phyloP scores from a whole-genome alignment of 2,888 invertebrate species.

The Drosophila prostipennis region DNA sequence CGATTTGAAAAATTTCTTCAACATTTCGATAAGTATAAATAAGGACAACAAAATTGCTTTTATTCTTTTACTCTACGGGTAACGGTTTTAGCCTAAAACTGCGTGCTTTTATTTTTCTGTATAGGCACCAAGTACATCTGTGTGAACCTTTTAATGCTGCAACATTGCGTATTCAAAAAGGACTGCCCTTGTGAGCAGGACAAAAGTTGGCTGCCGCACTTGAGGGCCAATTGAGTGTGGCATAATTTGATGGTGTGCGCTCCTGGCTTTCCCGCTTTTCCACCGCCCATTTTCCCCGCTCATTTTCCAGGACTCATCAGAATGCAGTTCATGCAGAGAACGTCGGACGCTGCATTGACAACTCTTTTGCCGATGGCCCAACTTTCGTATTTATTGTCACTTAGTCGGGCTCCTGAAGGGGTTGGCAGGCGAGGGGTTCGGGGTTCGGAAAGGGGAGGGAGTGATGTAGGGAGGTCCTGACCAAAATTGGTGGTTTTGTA shows the following conservation, averaged over 20 bases:
- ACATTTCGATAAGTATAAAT: too few species aligned
- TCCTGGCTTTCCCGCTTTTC: neutral
- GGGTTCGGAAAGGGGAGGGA: neutral
- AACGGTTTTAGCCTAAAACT: too few species aligned
- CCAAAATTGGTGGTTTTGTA: slow-evolving; percentile 77
- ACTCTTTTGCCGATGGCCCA: slow-evolving; percentile 43
- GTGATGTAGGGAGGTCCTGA: slow-evolving; percentile 28
- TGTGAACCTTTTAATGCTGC: neutral
- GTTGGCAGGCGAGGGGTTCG: neutral
- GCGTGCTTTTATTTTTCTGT: too few species aligned
- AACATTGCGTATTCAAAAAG: slow-evolving; percentile 2
- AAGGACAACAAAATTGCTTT: too few species aligned
- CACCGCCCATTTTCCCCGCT: neutral
- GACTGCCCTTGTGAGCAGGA: slow-evolving; percentile 10
- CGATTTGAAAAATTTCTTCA: too few species aligned
- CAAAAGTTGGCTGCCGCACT: slow-evolving; percentile 16
- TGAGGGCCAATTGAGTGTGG: slow-evolving; percentile 64
- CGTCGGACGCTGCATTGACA: slow-evolving; percentile 34
- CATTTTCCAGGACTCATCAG: slow-evolving; percentile 35
- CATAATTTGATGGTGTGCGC: slow-evolving; percentile 35
- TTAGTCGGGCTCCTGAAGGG: slow-evolving; percentile 30
- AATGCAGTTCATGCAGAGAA: slow-evolving; percentile 43
- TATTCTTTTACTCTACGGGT: too few species aligned
- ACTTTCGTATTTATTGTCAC: slow-evolving; percentile 72
- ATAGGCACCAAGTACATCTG: too few species aligned